A percentile compares a stretch with the other conserved stretches of the same genome.
Conservation (phyloP, 64 coral and sea anemone genomes). For the Platygyra sinensis region DNA sequence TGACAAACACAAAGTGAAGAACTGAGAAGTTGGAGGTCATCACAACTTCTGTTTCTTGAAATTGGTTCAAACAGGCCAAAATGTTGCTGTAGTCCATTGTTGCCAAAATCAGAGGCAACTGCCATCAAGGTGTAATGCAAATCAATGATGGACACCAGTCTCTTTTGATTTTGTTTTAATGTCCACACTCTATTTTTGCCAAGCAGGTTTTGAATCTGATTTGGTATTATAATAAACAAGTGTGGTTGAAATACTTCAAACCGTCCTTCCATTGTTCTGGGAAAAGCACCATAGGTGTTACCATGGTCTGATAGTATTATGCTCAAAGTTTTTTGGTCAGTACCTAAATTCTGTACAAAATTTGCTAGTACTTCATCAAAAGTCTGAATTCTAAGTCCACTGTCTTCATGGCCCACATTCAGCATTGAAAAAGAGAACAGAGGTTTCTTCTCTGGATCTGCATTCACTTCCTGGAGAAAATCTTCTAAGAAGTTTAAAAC, state of each 20-base stretch:
- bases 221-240: conserved; percentile 66
- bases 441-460: conserved; percentile 7
- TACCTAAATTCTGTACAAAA: conserved; percentile 37
- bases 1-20: conserved; percentile 74
- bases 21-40: conserved; percentile 45
- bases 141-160: conserved; percentile 56
- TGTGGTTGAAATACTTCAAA: conserved; percentile 71
- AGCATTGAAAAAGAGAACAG: conserved; percentile 54
- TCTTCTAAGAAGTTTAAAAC: conserved; percentile 56
- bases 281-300: conserved; percentile 66
- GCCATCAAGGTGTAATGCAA: conserved; percentile 54
- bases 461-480: conserved; percentile 32
- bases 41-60: conserved; percentile 45
- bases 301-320: conserved; percentile 81
- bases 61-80: conserved; percentile 44
- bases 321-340: conserved; percentile 57
- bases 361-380: conserved; percentile 36
- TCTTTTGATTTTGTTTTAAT: conserved; percentile 58
- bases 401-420: conserved; percentile 62
- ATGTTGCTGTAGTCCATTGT: background rate
- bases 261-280: conserved; percentile 44
- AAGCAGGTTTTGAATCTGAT: conserved; percentile 24
- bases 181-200: conserved; percentile 41
- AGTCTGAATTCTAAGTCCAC: conserved; percentile 54
- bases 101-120: conserved; percentile 13